phyloP scores from a whole-genome alignment of 1,140 invertebrate species.

The Trypoxylus dichotomus region DNA sequence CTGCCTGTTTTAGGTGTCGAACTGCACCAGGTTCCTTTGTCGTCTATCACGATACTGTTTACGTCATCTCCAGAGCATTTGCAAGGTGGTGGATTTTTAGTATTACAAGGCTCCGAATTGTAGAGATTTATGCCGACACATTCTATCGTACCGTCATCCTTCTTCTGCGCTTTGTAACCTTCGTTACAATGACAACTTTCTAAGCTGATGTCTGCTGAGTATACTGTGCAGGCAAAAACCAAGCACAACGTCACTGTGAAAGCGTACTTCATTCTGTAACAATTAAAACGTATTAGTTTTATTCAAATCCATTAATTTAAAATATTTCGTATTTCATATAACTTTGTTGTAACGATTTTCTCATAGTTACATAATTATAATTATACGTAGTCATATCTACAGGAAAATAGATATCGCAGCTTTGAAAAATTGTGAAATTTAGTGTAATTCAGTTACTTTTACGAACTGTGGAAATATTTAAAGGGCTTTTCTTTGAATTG shows the following conservation, averaged over 20 bases:
- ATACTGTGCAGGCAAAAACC: background rate
- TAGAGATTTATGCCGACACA: slow-evolving; percentile 28
- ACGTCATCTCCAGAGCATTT: slow-evolving; percentile 23
- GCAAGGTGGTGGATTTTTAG: background rate
- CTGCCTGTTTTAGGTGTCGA: background rate
- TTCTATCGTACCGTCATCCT: slow-evolving; percentile 2
- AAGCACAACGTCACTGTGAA: background rate
- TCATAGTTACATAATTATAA: too few relatives aligned
- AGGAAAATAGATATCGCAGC: too few relatives aligned
- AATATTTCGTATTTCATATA: too few relatives aligned
- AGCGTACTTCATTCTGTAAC: slow-evolving; percentile 19
- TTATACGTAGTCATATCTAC: too few relatives aligned
- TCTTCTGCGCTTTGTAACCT: slow-evolving; percentile 10
- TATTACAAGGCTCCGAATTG: slow-evolving; percentile 6
- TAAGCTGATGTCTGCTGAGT: background rate
- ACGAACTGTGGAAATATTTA: too few relatives aligned
- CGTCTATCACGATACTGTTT: slow-evolving; percentile 17
- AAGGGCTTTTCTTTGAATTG: too few relatives aligned
- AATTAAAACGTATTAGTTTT: background rate
- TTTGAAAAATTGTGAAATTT: too few relatives aligned
- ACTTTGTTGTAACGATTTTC: too few relatives aligned
- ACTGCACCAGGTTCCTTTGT: slow-evolving; percentile 24
- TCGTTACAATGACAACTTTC: slow-evolving; percentile 9
- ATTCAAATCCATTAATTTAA: too few relatives aligned
- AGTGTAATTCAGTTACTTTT: too few relatives aligned